A percentile compares a stretch with the other conserved stretches of the same genome.
phyloP scores from a whole-genome alignment of 2,797 vertebrate genomes.

The Sylvilagus floridanus region DNA sequence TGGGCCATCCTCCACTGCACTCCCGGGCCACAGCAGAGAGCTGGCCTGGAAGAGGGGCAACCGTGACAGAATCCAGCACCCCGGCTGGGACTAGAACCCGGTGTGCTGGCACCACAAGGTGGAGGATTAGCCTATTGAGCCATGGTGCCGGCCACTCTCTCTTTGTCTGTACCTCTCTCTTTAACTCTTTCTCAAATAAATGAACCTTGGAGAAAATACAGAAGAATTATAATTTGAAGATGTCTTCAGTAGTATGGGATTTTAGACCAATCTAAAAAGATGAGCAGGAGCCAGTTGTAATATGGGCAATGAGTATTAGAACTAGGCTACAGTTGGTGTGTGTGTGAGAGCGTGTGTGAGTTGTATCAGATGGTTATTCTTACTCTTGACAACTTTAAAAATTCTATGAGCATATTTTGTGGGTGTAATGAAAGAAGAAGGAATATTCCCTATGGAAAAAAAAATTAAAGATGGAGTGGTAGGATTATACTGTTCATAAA shows the following conservation, averaged over 20 bases:
- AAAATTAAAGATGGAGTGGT: not conserved
- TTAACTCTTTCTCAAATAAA: too few species aligned
- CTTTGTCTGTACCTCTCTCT: too few species aligned
- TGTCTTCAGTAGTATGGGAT: not conserved
- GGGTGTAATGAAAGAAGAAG: not conserved
- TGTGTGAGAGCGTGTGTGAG: not conserved
- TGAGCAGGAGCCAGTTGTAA: not conserved
- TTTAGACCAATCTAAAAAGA: not conserved
- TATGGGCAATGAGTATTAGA: not conserved
- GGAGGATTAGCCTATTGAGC: too few species aligned
- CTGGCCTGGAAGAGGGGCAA: too few species aligned
- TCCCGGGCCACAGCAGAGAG: too few species aligned
- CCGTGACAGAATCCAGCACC: too few species aligned
- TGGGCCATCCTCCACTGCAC: too few species aligned
- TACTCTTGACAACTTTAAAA: not conserved
- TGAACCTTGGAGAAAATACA: not conserved
- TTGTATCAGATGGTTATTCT: not conserved
- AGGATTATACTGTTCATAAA: not conserved
- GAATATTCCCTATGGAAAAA: not conserved
- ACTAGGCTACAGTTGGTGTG: not conserved
- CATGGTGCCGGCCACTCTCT: too few species aligned
- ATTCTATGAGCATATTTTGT: not conserved
- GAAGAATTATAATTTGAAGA: not conserved
- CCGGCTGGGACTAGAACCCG: too few species aligned
- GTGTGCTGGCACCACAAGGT: too few species aligned